These are phyloP conservation scores for Eurytoma adleriae DNA, from an alignment of 2,888 invertebrate genomes.

Conservation along the genomic window DNA sequence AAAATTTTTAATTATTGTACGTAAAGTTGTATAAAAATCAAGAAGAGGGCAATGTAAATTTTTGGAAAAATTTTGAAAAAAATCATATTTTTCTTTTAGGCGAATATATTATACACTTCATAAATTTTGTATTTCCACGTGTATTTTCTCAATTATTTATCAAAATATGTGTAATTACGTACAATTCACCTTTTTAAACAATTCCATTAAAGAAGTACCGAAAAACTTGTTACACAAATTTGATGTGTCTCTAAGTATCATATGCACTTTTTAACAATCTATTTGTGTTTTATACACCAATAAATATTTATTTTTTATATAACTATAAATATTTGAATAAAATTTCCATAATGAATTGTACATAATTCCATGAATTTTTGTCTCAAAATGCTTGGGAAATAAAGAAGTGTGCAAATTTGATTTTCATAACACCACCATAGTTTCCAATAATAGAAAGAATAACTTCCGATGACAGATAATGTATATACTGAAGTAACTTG, in stretches of 20 bases:
- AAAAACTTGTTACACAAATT: neutral
- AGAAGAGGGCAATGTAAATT: conserved; percentile 42
- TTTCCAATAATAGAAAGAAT: conserved; percentile 9
- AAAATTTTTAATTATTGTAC: conserved; percentile 37
- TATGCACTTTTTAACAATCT: conserved; percentile 15
- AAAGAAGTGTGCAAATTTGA: conserved; percentile 3
- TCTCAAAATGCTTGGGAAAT: neutral
- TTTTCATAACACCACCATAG: conserved; percentile 20
- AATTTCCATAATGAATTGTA: neutral
- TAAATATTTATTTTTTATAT: conserved; percentile 21
- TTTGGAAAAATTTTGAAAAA: conserved; percentile 42
- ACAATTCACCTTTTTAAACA: conserved; percentile 1
- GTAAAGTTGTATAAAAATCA: conserved; percentile 42
- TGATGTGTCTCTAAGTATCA: neutral
- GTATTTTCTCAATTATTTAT: conserved; percentile 5
- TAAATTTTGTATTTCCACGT: conserved; percentile 28
- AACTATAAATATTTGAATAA: neutral
- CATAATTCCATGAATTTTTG: neutral
- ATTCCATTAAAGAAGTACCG: neutral
- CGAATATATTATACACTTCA: conserved; percentile 21
- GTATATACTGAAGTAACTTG: conserved; percentile 53
- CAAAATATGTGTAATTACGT: neutral
- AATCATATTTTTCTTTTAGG: conserved; percentile 37
- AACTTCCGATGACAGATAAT: conserved; percentile 46
- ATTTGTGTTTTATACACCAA: conserved; percentile 19